Base-by-base conservation (phyloP, 2,113 vertebrate genomes). In the Miniopterus natalensis region DNA sequence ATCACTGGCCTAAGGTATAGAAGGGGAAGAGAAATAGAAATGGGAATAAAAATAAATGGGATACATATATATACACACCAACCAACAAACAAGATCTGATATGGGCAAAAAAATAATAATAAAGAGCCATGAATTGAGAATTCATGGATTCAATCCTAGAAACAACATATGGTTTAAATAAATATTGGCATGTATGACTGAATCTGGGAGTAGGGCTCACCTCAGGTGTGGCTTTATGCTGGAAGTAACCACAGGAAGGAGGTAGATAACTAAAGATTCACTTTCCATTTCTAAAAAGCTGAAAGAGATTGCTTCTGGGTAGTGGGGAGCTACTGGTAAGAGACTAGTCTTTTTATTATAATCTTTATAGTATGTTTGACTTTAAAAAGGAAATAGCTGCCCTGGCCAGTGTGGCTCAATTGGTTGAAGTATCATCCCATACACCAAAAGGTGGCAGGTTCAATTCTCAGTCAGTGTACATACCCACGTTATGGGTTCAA, bases 281-380 rank as follows among this genome's bases (percentile, higher is more conserved):
- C 80, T 74, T 31, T 68, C 53, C 61, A 88, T 88, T 87, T 91
- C 65, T 95, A 10, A 79, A 79, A 87, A 84, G 36, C 65, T 88
- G 25, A 59, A 80, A 80, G 40, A 61, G 29, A 7, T 20, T 91
- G 71, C 36, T 75, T 65, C 10, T 88, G 40, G 45, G 36, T 10
- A 51, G 49, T 31, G 4, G 12, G 21, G 53, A 66, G 25, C 36
- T 36, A 36, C 36, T 61, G 9, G 15, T 45, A 83, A 57, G 17
- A n/a, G 3, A 84, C 63, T 92, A 27, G 5, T 68, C 42, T 70
- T 51, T 47, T 80, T 88, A 8, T 59, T 88, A 9, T 42, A 92
- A 85, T 13, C 55, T 74, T 77, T 40, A 80, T 1, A 85, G 2
- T 36, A 84, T 31, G 47, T 86, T 21, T 93, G 25, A 93, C 31